Evolutionary conservation across 2,888 invertebrate species (phyloP).

Genomic region (Phyllotreta cruciferae): DNA sequence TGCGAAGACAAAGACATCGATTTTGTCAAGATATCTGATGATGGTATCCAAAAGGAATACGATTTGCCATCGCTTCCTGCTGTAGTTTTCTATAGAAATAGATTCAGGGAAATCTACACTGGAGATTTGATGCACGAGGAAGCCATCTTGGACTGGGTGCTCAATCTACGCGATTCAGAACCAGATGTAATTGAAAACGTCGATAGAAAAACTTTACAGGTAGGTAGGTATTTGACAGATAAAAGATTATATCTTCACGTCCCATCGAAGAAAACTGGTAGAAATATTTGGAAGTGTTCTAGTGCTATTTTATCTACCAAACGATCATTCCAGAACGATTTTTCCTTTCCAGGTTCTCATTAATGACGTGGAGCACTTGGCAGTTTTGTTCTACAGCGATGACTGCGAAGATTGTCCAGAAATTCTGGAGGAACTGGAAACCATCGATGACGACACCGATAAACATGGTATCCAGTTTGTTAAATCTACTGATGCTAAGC

Average conservation of each 20-base stretch:
- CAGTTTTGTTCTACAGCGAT: constrained; percentile 86
- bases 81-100: constrained; percentile 85
- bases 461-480: constrained; percentile 93
- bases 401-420: constrained; percentile 86
- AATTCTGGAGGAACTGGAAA: constrained; percentile 87
- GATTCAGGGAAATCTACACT: constrained; percentile 86
- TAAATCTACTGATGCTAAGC: constrained; percentile 87
- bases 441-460: constrained; percentile 91
- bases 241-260: background rate
- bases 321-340: constrained; percentile 7
- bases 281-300: too few species aligned
- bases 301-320: too few species aligned
- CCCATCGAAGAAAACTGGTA: too few species aligned
- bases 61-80: constrained; percentile 83
- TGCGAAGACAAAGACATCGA: constrained; percentile 91
- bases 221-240: constrained; percentile 42
- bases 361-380: constrained; percentile 88
- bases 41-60: constrained; percentile 86
- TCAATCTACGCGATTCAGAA: constrained; percentile 81
- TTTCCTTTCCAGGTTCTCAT: constrained; percentile 69
- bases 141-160: constrained; percentile 87
- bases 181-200: constrained; percentile 92
- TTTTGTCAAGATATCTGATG: constrained; percentile 91
- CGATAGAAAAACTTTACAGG: constrained; percentile 86
- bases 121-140: constrained; percentile 94